A percentile compares a stretch with the other conserved stretches of the same genome.
These are phyloP conservation scores for Cinclus mexicanus DNA, from an alignment of 2,113 vertebrate species.

Conservation along the genomic window DNA sequence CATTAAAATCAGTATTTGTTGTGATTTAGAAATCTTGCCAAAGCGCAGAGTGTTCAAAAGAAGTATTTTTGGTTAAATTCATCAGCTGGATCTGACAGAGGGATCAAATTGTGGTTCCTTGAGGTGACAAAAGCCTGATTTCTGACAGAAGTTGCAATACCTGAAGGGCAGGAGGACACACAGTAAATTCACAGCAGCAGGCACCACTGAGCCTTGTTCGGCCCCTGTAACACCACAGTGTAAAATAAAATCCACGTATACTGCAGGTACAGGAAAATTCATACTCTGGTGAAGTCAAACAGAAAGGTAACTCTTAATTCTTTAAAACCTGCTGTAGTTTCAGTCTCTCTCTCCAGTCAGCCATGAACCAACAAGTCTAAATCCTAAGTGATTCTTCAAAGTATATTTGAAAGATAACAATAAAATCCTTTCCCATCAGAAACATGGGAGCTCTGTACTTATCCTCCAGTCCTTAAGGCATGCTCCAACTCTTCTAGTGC, in stretches of 20 bases:
- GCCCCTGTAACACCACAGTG: background rate
- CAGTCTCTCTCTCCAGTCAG: background rate
- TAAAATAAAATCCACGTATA: background rate
- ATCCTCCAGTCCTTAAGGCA: background rate
- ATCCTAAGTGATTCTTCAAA: background rate
- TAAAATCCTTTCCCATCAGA: background rate
- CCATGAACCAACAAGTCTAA: background rate
- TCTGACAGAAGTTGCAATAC: background rate
- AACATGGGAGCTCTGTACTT: background rate
- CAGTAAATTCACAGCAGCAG: background rate
- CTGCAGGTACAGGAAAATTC: background rate
- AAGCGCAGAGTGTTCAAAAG: background rate
- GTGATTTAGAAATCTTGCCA: background rate
- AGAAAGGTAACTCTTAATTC: background rate
- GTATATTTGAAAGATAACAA: background rate
- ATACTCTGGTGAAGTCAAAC: background rate
- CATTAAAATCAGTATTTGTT: background rate
- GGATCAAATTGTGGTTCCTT: background rate
- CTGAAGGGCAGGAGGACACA: background rate
- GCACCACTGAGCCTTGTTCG: background rate
- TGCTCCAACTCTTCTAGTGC: background rate
- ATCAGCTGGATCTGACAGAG: background rate
- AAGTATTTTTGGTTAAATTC: background rate
- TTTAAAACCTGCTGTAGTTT: background rate
- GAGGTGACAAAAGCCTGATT: background rate